Evolutionary conservation across 2,113 vertebrate species (phyloP), one percentile per base, ranked within the genome.

Genomic region (Hemiprocne comata): DNA sequence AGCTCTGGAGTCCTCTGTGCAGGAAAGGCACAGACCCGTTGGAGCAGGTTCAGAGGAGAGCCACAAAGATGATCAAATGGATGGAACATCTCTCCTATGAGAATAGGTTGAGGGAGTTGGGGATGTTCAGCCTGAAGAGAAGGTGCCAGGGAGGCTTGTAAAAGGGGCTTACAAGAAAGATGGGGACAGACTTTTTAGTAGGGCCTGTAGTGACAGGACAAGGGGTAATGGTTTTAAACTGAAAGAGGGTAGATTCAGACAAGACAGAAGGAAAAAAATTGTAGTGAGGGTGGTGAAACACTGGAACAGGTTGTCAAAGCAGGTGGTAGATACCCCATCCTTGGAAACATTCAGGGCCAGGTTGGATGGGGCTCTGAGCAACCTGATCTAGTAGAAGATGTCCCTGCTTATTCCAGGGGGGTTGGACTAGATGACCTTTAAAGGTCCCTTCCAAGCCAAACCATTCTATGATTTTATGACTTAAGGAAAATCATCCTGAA

Each of bases 201-300:
- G 40, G 40, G 9, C 3, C 25, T 57, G 20, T 18, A 18, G 10
- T 2, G 4, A 25, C 2, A 78, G 14, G 29, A 46, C 9, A 20
- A 83, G 17, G 7, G 9, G 2, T 13, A 75, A 54, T 5, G 3
- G 16, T 9, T 72, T 64, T 50, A 64, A 31, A 14, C 11, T 44
- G 15, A 58, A 62, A 46, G 7, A 58, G 13, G 4, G 10, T 15
- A 46, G 21, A n/a, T 57, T 50, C 7, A 78, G 26, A 57, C 6
- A 31, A 70, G 19, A 42, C 9, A 38, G 1, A 19, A 29, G 17
- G 17, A 70, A 65, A 5, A 46, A 16, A 7, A 5, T 36, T 24
- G 64, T 0, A 0, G 12, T 10, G 21, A 65, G 6, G 1, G 21
- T 34, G 11, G 9, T 31, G 12, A 73, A 48, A 51, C 34, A 36